These are phyloP conservation scores for Diorhabda elongata DNA, from an alignment of 1,140 invertebrate genomes.

Conservation along the genomic window DNA sequence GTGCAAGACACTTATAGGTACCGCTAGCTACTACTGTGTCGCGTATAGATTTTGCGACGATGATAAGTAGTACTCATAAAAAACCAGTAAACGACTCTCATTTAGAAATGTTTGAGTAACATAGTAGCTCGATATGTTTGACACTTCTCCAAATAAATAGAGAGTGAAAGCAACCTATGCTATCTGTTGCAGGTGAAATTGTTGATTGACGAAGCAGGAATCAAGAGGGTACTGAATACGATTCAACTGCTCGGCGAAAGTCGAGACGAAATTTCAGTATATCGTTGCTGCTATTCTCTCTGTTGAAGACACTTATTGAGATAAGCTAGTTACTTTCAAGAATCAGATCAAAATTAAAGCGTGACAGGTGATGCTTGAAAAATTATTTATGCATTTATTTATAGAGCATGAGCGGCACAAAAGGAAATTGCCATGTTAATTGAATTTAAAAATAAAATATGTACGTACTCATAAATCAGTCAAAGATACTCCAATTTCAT, in stretches of 20 bases:
- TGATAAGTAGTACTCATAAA: too few relatives aligned
- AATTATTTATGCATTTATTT: neutral
- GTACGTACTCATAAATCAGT: too few relatives aligned
- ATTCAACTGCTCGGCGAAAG: neutral
- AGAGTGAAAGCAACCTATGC: neutral
- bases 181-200: neutral
- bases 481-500: too few relatives aligned
- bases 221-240: neutral
- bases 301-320: too few relatives aligned
- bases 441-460: too few relatives aligned
- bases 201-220: neutral
- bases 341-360: too few relatives aligned
- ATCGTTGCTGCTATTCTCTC: neutral
- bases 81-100: neutral
- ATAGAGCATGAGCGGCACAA: neutral
- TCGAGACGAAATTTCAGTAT: neutral
- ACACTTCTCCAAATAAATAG: neutral
- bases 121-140: neutral
- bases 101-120: neutral
- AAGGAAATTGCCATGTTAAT: too few relatives aligned
- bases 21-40: too few relatives aligned
- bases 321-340: too few relatives aligned
- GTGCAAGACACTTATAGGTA: too few relatives aligned
- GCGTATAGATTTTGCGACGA: too few relatives aligned
- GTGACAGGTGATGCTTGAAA: neutral